Percentiles rank a stretch among this genome's conserved stretches.
These are phyloP conservation scores for Oscheius onirici DNA, from an alignment of 2,888 invertebrate species.

Conservation along the genomic window DNA sequence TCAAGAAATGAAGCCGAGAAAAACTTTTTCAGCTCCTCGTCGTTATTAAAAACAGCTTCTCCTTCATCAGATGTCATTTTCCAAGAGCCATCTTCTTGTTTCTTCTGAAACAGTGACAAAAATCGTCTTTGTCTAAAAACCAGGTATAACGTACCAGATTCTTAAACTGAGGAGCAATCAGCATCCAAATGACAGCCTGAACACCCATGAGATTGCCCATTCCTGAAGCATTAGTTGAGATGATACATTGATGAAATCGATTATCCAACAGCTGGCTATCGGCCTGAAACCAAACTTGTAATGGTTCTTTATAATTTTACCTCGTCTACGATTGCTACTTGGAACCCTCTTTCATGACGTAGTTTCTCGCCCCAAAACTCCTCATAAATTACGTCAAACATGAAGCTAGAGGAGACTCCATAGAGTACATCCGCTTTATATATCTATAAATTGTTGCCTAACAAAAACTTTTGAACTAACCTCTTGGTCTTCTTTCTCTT, in stretches of 20 bases:
- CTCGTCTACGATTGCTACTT: not conserved
- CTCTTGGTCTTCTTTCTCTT: not conserved
- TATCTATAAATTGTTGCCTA: not conserved
- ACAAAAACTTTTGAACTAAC: not conserved
- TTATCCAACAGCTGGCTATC: not conserved
- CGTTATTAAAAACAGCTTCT: not conserved
- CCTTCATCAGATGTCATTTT: not conserved
- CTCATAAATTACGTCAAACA: not conserved
- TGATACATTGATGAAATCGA: not conserved
- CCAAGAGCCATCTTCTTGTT: not conserved
- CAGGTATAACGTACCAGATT: too few relatives aligned
- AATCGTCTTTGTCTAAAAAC: not conserved
- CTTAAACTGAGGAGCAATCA: not conserved
- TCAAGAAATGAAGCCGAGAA: not conserved
- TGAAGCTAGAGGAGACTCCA: not conserved
- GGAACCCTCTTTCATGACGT: not conserved
- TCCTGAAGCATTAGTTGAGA: not conserved
- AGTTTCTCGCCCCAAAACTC: not conserved
- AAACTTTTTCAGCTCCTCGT: not conserved
- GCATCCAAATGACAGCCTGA: not conserved
- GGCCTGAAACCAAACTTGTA: not conserved
- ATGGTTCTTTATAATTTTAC: not conserved
- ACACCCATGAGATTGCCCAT: not conserved
- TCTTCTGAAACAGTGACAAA: not conserved
- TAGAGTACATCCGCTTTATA: not conserved